These are phyloP conservation scores for Xenentodon cancila DNA, from an alignment of 2,797 vertebrate species.

Conservation along the genomic window DNA sequence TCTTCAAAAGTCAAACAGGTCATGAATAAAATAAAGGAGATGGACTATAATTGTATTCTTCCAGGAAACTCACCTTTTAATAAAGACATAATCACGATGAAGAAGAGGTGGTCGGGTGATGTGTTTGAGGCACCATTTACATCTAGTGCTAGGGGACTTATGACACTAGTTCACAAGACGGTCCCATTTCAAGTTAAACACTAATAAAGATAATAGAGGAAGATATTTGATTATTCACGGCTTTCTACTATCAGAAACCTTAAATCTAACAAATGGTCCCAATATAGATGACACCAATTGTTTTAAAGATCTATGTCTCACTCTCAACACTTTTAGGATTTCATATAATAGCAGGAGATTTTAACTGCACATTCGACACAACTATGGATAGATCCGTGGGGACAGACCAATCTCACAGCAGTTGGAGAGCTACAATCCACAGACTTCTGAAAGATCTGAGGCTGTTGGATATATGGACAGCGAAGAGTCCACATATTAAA, in stretches of 20 bases:
- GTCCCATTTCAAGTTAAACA: neutral
- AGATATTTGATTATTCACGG: conserved; percentile 1
- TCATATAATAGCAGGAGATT: neutral
- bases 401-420: neutral
- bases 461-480: neutral
- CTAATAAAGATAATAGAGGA: neutral
- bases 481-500: neutral
- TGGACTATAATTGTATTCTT: neutral
- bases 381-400: neutral
- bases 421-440: neutral
- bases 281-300: neutral
- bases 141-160: neutral
- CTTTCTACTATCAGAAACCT: neutral
- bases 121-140: neutral
- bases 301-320: neutral
- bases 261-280: neutral
- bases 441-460: neutral
- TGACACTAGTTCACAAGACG: neutral
- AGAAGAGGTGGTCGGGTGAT: neutral
- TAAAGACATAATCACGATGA: neutral
- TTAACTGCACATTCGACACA: neutral
- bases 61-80: neutral
- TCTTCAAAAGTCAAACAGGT: conserved; percentile 6
- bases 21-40: neutral
- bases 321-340: neutral